Conservation (phyloP, 2,888 invertebrate species). For the Campoplex capitator region DNA sequence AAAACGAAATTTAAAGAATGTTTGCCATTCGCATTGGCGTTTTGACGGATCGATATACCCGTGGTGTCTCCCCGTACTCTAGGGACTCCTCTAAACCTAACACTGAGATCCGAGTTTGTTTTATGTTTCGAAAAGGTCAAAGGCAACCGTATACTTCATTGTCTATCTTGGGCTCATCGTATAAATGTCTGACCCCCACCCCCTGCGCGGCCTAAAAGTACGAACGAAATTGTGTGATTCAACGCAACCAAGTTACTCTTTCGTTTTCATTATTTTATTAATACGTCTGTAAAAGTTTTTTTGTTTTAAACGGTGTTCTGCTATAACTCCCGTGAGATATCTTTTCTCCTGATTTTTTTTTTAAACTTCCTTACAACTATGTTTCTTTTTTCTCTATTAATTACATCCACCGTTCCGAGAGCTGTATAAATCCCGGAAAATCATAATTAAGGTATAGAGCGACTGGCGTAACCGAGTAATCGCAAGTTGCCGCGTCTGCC, state of each 20-base stretch:
- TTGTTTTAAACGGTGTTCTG: background rate
- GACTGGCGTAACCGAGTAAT: constrained; percentile 53
- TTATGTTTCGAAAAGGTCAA: constrained; percentile 63
- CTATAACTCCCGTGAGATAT: constrained; percentile 30
- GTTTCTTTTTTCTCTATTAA: constrained; percentile 44
- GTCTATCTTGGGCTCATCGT: constrained; percentile 31
- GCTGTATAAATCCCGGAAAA: constrained; percentile 59
- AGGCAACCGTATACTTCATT: constrained; percentile 49
- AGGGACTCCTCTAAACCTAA: constrained; percentile 15
- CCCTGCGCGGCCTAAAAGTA: background rate
- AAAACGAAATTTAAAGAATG: background rate
- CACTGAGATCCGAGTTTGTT: constrained; percentile 43
- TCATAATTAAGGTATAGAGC: constrained; percentile 53
- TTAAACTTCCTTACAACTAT: constrained; percentile 7
- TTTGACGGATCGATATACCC: constrained; percentile 31
- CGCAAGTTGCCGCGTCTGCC: background rate
- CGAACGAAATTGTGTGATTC: constrained; percentile 31
- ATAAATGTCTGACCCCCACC: constrained; percentile 36
- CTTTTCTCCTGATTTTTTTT: constrained; percentile 20
- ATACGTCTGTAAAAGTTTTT: background rate
- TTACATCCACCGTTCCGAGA: constrained; percentile 47
- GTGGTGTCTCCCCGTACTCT: background rate
- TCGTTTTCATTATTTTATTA: background rate
- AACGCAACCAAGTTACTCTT: constrained; percentile 9
- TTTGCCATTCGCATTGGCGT: constrained; percentile 7